These are phyloP conservation scores for Myrmecobius fasciatus DNA, from an alignment of 2,113 vertebrate species.

Conservation along the genomic window DNA sequence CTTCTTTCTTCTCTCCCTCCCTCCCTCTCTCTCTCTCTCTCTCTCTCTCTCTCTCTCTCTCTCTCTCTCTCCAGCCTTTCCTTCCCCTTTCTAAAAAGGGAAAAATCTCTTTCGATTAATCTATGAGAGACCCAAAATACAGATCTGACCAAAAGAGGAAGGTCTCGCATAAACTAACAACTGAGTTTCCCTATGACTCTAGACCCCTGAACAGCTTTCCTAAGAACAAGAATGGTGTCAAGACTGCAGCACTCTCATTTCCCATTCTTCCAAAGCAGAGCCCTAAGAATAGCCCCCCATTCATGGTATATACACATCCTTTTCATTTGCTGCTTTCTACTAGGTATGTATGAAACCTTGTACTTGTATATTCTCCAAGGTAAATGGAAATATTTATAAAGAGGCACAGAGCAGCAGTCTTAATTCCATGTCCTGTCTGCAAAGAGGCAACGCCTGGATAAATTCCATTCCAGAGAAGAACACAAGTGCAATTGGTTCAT, in stretches of 20 bases:
- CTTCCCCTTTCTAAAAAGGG: slow-evolving; percentile 37
- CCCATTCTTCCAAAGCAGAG: slow-evolving; percentile 54
- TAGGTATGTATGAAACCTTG: slow-evolving; percentile 55
- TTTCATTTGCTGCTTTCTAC: slow-evolving; percentile 56
- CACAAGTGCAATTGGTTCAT: not conserved
- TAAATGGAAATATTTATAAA: slow-evolving; percentile 67
- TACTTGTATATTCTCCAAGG: slow-evolving; percentile 67
- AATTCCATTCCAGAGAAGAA: slow-evolving; percentile 29
- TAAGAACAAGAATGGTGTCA: slow-evolving; percentile 27
- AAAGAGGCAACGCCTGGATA: slow-evolving; percentile 31
- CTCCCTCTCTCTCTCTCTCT: not conserved
- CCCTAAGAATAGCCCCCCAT: slow-evolving; percentile 68
- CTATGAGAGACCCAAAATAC: slow-evolving; percentile 10
- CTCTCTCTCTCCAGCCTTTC: not conserved
- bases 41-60: not conserved
- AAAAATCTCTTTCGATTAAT: slow-evolving; percentile 6
- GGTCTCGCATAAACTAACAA: slow-evolving; percentile 46
- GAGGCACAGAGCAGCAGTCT: slow-evolving; percentile 41
- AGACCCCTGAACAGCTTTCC: slow-evolving; percentile 35
- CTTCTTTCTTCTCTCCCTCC: not conserved
- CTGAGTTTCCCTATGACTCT: slow-evolving; percentile 65
- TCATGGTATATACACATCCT: slow-evolving; percentile 51
- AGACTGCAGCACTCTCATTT: slow-evolving; percentile 62
- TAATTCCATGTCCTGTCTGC: slow-evolving; percentile 45
- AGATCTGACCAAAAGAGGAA: slow-evolving; percentile 69